Conservation (phyloP, 2,113 vertebrate genomes). For the Centrocercus urophasianus region DNA sequence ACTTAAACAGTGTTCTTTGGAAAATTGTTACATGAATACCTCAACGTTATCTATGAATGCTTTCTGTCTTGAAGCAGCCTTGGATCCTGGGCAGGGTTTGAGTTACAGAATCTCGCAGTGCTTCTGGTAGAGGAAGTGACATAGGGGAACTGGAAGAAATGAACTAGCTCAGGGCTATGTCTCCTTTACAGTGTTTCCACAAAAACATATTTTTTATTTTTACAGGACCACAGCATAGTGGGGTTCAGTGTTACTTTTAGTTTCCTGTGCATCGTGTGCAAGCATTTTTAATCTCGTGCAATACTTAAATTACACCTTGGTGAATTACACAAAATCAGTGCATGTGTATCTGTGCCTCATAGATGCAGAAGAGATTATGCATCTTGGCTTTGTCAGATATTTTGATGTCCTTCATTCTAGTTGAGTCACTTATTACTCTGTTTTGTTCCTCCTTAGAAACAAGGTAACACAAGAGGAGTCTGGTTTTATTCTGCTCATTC, state of each 20-base stretch:
- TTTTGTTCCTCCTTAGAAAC: background rate
- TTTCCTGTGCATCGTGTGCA: background rate
- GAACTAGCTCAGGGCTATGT: background rate
- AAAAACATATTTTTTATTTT: background rate
- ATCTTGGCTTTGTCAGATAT: background rate
- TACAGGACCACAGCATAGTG: background rate
- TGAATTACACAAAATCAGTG: background rate
- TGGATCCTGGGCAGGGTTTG: background rate
- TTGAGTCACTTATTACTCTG: background rate
- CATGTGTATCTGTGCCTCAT: background rate
- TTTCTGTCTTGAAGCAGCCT: background rate
- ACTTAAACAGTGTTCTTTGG: background rate
- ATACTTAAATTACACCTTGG: background rate
- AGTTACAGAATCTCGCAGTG: background rate
- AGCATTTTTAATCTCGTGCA: background rate
- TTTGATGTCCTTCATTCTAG: background rate
- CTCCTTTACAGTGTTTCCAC: background rate
- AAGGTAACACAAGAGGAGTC: background rate
- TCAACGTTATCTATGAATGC: background rate
- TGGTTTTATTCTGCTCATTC: background rate
- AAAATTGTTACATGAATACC: background rate
- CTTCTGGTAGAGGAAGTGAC: background rate
- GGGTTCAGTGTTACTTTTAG: background rate
- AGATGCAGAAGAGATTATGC: background rate
- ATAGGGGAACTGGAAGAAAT: background rate